A percentile compares a stretch with the other conserved stretches of the same genome.
Evolutionary conservation across 92 coral and sea anemone species (phyloP).

Genomic region (Paramuricea clavata): DNA sequence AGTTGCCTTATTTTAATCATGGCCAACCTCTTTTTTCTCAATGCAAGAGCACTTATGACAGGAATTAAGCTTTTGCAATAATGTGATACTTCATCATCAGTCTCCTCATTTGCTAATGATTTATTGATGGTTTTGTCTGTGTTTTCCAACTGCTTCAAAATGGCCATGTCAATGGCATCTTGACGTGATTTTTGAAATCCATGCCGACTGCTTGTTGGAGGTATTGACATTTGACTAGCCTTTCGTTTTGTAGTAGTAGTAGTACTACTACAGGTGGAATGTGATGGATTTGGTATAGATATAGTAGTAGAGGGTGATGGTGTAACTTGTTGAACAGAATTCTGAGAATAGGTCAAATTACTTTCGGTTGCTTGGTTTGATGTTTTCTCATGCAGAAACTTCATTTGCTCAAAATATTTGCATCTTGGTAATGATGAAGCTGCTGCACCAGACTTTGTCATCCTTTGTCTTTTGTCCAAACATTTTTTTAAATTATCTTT

Average conservation of each 20-base stretch:
- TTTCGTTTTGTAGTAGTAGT: slow-evolving; percentile 45
- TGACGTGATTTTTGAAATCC: slow-evolving; percentile 53
- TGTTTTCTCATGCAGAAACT: slow-evolving; percentile 49
- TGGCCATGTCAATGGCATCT: slow-evolving; percentile 53
- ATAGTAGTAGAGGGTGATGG: background rate
- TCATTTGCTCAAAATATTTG: slow-evolving; percentile 51
- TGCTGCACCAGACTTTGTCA: slow-evolving; percentile 59
- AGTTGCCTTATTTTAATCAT: slow-evolving; percentile 46
- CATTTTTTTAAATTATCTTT: slow-evolving; percentile 46
- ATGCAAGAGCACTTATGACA: slow-evolving; percentile 33
- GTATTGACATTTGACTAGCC: slow-evolving; percentile 10
- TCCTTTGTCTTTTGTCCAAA: slow-evolving; percentile 38
- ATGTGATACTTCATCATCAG: slow-evolving; percentile 19
- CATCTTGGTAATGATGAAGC: slow-evolving; percentile 45
- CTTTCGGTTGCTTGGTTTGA: slow-evolving; percentile 50
- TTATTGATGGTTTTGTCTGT: slow-evolving; percentile 38
- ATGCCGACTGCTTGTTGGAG: slow-evolving; percentile 41
- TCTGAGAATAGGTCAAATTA: background rate
- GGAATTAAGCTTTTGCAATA: slow-evolving; percentile 47
- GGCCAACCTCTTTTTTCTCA: slow-evolving; percentile 28
- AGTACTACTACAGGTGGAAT: background rate
- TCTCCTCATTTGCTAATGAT: slow-evolving; percentile 17
- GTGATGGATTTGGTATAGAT: background rate
- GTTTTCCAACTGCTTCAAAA: slow-evolving; percentile 43
- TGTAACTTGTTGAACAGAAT: background rate